A percentile compares a stretch with the other conserved stretches of the same genome.
phyloP scores from a whole-genome alignment of 2,113 vertebrate species.

The Colinus virginianus region DNA sequence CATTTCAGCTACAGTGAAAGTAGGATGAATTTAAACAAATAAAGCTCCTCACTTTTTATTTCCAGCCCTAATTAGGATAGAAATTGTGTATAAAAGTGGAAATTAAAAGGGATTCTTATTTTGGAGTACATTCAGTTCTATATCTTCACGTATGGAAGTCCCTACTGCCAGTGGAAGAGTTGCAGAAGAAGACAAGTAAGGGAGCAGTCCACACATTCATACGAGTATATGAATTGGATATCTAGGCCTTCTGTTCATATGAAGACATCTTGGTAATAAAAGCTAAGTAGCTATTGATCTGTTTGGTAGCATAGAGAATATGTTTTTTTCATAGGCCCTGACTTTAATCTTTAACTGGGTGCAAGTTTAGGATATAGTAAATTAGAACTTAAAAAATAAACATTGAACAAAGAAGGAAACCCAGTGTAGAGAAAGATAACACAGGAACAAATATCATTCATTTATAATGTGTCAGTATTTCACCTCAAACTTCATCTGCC shows the following conservation, averaged over 20 bases:
- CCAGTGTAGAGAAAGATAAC: background rate
- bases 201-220: background rate
- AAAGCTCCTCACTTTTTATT: slow-evolving; percentile 6
- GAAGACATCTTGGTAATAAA: background rate
- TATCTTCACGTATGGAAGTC: background rate
- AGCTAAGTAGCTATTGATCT: background rate
- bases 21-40: slow-evolving; percentile 22
- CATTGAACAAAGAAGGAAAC: background rate
- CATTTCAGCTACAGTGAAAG: background rate
- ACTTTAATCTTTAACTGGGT: background rate
- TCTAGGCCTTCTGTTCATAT: background rate
- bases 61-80: slow-evolving; percentile 1
- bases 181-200: background rate
- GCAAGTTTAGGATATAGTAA: background rate
- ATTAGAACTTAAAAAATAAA: background rate
- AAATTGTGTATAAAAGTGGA: background rate
- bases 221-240: background rate
- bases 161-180: background rate
- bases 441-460: background rate
- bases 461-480: background rate
- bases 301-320: background rate
- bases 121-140: background rate
- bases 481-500: background rate
- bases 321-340: background rate
- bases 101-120: slow-evolving; percentile 12